Conservation (phyloP, 2,797 vertebrate species). For the Acanthiza pusilla region DNA sequence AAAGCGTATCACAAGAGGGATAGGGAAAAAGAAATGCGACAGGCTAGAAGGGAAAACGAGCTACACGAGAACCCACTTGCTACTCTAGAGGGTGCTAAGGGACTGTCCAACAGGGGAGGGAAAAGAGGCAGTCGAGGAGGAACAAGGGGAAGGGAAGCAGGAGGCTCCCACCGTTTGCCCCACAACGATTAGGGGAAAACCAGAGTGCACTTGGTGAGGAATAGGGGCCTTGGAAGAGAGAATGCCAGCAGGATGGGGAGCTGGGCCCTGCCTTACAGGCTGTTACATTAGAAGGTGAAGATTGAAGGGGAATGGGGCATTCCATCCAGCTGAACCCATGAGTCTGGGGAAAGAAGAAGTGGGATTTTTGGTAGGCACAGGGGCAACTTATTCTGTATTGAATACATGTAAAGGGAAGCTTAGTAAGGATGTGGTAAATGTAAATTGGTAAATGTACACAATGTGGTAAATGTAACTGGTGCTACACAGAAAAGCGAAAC, state of each 20-base stretch:
- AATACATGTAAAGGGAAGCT: background rate
- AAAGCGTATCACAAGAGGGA: background rate
- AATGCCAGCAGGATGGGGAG: background rate
- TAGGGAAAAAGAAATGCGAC: background rate
- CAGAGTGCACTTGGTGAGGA: background rate
- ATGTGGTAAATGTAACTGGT: background rate
- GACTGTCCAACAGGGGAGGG: background rate
- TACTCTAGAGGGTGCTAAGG: background rate
- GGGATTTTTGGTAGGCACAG: background rate
- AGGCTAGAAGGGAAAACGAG: background rate
- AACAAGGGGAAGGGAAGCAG: background rate
- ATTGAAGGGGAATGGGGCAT: background rate
- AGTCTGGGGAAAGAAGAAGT: background rate
- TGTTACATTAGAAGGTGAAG: background rate
- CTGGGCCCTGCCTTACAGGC: background rate
- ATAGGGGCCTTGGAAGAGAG: background rate
- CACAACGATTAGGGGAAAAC: background rate
- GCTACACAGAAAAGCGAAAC: background rate
- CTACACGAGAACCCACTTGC: background rate
- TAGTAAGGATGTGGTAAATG: background rate
- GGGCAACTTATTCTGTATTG: background rate
- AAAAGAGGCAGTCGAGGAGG: accelerated
- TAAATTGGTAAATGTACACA: background rate
- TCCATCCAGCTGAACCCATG: background rate
- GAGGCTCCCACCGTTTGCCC: background rate